These are phyloP conservation scores for Taurulus bubalis DNA, from an alignment of 2,113 vertebrate genomes.

Conservation along the genomic window DNA sequence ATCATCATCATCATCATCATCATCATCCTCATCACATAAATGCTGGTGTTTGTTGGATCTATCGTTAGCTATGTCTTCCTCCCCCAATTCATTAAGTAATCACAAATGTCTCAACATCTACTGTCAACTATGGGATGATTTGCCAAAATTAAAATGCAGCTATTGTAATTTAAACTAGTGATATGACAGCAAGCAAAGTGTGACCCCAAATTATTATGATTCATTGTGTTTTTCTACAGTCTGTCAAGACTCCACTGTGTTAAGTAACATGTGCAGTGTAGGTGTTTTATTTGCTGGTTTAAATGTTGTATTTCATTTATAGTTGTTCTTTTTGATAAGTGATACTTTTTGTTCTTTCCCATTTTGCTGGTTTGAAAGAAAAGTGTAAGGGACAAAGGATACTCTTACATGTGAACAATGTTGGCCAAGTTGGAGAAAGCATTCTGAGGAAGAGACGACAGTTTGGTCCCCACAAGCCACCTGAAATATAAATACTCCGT, in stretches of 20 bases:
- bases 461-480: slow-evolving; percentile 60
- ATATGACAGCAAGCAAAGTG: too few relatives aligned
- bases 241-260: neutral
- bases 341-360: neutral
- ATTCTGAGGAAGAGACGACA: slow-evolving; percentile 58
- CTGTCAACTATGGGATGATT: neutral
- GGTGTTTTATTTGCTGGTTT: neutral
- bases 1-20: neutral
- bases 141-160: neutral
- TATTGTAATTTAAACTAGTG: neutral
- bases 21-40: neutral
- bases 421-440: slow-evolving; percentile 59
- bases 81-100: neutral
- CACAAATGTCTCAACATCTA: neutral
- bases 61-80: neutral
- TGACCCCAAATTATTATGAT: too few relatives aligned
- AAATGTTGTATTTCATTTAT: neutral
- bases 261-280: neutral
- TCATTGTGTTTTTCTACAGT: neutral
- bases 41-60: too few relatives aligned
- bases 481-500: slow-evolving; percentile 43
- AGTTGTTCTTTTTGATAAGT: neutral
- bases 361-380: neutral
- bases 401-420: slow-evolving; percentile 70
- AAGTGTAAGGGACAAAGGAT: neutral